phyloP scores from a whole-genome alignment of 1,140 invertebrate genomes.

The Drosophila eugracilis region DNA sequence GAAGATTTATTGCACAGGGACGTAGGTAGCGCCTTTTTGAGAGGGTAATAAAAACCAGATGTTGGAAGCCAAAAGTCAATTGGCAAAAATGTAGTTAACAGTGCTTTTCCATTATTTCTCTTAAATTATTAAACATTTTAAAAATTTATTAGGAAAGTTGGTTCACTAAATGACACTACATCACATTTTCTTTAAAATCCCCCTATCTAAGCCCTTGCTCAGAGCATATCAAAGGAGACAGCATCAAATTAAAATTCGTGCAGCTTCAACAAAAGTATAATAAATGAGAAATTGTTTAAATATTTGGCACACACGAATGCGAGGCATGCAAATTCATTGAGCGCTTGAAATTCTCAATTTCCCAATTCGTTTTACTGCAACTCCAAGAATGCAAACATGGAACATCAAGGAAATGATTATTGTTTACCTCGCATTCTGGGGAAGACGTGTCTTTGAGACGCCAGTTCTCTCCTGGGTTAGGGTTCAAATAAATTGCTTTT shows the following conservation, averaged over 20 bases:
- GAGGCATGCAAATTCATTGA: conserved; percentile 46
- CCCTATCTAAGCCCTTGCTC: background rate
- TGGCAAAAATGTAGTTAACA: too few species aligned
- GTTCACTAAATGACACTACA: too few species aligned
- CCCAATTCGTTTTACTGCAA: conserved; percentile 41
- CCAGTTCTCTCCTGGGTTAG: conserved; percentile 41
- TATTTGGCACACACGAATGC: conserved; percentile 58
- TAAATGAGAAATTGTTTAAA: conserved; percentile 48
- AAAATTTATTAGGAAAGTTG: too few species aligned
- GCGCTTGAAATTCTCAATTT: conserved; percentile 44
- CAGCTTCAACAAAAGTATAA: conserved; percentile 33
- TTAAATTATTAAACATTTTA: too few species aligned
- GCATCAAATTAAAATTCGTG: conserved; percentile 35
- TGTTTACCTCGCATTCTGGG: conserved; percentile 52
- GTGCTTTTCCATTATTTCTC: too few species aligned
- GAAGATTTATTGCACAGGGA: conserved; percentile 33
- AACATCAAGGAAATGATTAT: conserved; percentile 46
- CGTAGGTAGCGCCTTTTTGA: conserved; percentile 20
- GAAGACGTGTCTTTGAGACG: conserved; percentile 58
- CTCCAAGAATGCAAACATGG: conserved; percentile 26
- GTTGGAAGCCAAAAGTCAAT: background rate
- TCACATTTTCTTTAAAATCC: too few species aligned
- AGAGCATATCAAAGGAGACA: background rate
- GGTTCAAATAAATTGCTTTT: conserved; percentile 79
- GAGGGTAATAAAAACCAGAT: conserved; percentile 15